These are phyloP conservation scores for Melanaphis sacchari DNA, from an alignment of 1,140 invertebrate genomes.

Conservation along the genomic window DNA sequence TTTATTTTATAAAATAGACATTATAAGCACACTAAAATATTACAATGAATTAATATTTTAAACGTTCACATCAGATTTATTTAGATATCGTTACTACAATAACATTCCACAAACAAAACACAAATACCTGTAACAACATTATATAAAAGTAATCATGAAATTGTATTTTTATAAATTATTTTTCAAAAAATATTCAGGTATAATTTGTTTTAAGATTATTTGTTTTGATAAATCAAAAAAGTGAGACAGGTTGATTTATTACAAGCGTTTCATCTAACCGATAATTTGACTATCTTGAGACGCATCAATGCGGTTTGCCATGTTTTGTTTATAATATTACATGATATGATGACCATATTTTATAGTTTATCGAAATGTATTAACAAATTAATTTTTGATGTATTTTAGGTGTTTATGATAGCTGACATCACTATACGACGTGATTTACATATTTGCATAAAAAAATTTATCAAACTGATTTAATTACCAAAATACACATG, in stretches of 20 bases:
- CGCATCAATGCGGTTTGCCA: not conserved
- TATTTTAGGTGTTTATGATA: not conserved
- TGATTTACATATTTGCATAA: not conserved
- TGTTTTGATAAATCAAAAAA: slow-evolving; percentile 6
- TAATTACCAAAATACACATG: not conserved
- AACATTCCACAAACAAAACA: not conserved
- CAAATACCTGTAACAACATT: not conserved
- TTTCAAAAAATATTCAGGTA: not conserved
- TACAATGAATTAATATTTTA: not conserved
- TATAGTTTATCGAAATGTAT: not conserved
- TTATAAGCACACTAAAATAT: not conserved
- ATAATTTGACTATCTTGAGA: slow-evolving; percentile 28
- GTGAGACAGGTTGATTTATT: slow-evolving; percentile 24
- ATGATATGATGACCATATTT: not conserved
- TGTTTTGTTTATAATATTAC: not conserved
- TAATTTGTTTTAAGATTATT: slow-evolving; percentile 22
- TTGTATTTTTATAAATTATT: slow-evolving; percentile 15
- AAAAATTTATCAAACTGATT: not conserved
- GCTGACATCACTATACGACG: not conserved
- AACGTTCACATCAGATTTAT: not conserved
- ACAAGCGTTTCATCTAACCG: not conserved
- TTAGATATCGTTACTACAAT: not conserved
- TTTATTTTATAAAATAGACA: not conserved
- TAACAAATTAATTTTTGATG: not conserved
- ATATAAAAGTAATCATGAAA: not conserved